Evolutionary conservation across 2,113 vertebrate species (phyloP).

Genomic region (pig (Sus scrofa)): T2T-Sscrofa CM000830.6:120643501-120644000

Average conservation of each 20-base stretch:
- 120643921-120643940: conserved; percentile 1
- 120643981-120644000: not conserved
- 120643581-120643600: conserved; percentile 4
- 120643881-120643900: conserved; percentile 4
- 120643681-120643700: not conserved
- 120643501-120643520: not conserved
- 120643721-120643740: not conserved
- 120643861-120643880: conserved; percentile 16
- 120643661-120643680: not conserved
- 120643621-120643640: conserved; percentile 29
- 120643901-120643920: not conserved
- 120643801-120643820: not conserved
- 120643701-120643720: not conserved
- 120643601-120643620: conserved; percentile 43
- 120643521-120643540: not conserved
- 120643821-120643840: not conserved
- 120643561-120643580: conserved; percentile 45
- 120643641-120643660: not conserved
- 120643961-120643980: conserved; percentile 37
- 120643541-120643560: conserved; percentile 2
- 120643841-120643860: not conserved
- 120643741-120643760: not conserved
- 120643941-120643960: not conserved
- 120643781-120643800: not conserved
- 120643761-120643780: conserved; percentile 5